Conservation (phyloP, 2,888 invertebrate species). For the Lathronympha strigana region DNA sequence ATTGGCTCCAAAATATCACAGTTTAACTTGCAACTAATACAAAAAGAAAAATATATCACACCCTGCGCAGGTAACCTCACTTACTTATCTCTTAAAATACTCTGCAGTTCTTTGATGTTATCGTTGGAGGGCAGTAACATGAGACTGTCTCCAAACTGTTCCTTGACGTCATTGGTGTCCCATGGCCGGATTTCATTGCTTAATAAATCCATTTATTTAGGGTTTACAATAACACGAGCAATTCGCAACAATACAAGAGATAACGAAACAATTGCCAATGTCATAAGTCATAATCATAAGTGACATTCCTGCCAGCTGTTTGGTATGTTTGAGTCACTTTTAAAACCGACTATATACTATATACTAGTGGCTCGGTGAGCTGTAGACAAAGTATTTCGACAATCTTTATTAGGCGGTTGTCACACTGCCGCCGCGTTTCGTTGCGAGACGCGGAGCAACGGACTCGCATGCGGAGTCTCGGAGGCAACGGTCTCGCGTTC, state of each 20-base stretch:
- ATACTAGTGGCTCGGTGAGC: too few relatives aligned
- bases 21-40: background rate
- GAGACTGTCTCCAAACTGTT: constrained; percentile 88
- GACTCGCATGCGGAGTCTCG: too few relatives aligned
- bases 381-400: too few relatives aligned
- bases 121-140: constrained; percentile 89
- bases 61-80: constrained; percentile 63
- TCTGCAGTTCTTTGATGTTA: constrained; percentile 93
- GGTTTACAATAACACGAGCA: constrained; percentile 41
- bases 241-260: constrained; percentile 24
- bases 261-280: constrained; percentile 37
- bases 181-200: constrained; percentile 75
- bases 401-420: too few relatives aligned
- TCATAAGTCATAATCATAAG: constrained; percentile 41
- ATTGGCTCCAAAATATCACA: background rate
- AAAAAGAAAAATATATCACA: background rate
- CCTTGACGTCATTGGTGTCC: constrained; percentile 73
- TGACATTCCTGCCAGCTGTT: constrained; percentile 13
- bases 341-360: constrained; percentile 5
- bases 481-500: too few relatives aligned
- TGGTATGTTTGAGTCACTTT: constrained; percentile 10
- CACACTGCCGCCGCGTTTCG: too few relatives aligned
- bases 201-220: constrained; percentile 73
- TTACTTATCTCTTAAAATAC: constrained; percentile 94
- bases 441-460: too few relatives aligned